phyloP scores from a whole-genome alignment of 2,888 invertebrate genomes.

The Drosophila yooni region DNA sequence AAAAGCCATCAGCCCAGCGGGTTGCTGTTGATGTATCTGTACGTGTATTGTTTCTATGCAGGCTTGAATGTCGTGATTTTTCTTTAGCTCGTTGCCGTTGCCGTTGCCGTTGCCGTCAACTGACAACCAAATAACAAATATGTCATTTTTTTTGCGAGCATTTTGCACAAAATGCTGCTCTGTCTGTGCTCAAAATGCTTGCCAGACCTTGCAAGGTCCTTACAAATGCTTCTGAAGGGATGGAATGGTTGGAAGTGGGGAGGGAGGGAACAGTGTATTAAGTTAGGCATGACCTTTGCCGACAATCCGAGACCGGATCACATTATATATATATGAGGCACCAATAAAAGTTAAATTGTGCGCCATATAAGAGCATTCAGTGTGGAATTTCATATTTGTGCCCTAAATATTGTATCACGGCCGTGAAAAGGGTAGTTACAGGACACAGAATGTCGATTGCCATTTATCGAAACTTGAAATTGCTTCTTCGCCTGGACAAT shows the following conservation, averaged over 20 bases:
- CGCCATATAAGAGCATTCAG: constrained; percentile 53
- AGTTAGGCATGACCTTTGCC: constrained; percentile 72
- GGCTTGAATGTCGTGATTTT: constrained; percentile 73
- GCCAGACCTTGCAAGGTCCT: constrained; percentile 54
- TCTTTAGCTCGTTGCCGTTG: constrained; percentile 36
- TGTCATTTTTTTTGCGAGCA: constrained; percentile 41
- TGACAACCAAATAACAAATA: constrained; percentile 71
- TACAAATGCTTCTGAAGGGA: constrained; percentile 31
- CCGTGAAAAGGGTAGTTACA: constrained; percentile 69
- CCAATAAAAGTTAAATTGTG: constrained; percentile 77
- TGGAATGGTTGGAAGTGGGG: not conserved
- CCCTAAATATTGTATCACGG: constrained; percentile 71
- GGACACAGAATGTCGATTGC: constrained; percentile 19
- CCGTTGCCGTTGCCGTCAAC: constrained; percentile 34
- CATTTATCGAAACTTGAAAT: constrained; percentile 57
- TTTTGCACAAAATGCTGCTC: constrained; percentile 38
- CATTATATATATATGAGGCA: constrained; percentile 61
- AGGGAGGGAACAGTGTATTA: constrained; percentile 1
- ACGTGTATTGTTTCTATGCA: constrained; percentile 71
- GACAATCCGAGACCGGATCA: constrained; percentile 74
- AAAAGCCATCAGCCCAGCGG: constrained; percentile 66
- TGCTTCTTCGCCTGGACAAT: constrained; percentile 48
- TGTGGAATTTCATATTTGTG: constrained; percentile 75
- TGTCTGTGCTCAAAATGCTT: constrained; percentile 37
- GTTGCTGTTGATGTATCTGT: constrained; percentile 32